A percentile compares a stretch with the other conserved stretches of the same genome.
These are phyloP conservation scores for Lysiphlebus fabarum DNA, from an alignment of 1,140 invertebrate species.

Conservation along the genomic window DNA sequence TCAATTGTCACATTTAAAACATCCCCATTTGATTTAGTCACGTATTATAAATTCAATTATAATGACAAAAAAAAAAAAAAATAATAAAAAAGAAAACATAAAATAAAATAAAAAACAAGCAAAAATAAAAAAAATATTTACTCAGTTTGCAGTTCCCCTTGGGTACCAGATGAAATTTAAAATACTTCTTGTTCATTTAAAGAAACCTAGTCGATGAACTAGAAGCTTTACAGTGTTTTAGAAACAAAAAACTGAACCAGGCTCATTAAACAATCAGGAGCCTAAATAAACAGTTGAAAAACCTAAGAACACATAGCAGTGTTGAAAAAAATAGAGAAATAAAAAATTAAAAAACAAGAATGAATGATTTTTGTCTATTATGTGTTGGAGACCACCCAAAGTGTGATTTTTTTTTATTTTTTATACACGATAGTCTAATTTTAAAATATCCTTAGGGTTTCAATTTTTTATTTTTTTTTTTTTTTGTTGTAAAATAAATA, in stretches of 20 bases:
- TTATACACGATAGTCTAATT: conserved; percentile 27
- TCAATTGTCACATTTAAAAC: background rate
- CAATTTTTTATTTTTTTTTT: background rate
- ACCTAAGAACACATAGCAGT: conserved; percentile 17
- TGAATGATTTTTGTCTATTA: background rate
- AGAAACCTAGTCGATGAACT: conserved; percentile 10
- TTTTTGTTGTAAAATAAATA: background rate
- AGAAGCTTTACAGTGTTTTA: background rate
- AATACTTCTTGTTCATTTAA: conserved; percentile 5
- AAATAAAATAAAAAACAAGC: background rate
- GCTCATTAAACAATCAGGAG: conserved; percentile 36
- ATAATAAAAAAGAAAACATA: no score
- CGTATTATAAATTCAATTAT: conserved; percentile 11
- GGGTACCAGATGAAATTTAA: conserved; percentile 12
- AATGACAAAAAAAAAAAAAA: background rate
- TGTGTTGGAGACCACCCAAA: conserved; percentile 30
- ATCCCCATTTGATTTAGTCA: background rate
- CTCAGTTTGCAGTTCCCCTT: conserved; percentile 3
- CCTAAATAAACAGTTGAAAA: conserved; percentile 35
- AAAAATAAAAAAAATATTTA: conserved; percentile 17
- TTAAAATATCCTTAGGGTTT: conserved; percentile 19
- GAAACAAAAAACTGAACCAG: conserved; percentile 30
- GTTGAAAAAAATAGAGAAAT: conserved; percentile 15
- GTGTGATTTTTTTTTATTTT: conserved; percentile 11
- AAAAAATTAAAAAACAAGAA: conserved; percentile 26